Evolutionary conservation across 1,140 invertebrate species (phyloP).

Genomic region (Bombus impatiens): DNA sequence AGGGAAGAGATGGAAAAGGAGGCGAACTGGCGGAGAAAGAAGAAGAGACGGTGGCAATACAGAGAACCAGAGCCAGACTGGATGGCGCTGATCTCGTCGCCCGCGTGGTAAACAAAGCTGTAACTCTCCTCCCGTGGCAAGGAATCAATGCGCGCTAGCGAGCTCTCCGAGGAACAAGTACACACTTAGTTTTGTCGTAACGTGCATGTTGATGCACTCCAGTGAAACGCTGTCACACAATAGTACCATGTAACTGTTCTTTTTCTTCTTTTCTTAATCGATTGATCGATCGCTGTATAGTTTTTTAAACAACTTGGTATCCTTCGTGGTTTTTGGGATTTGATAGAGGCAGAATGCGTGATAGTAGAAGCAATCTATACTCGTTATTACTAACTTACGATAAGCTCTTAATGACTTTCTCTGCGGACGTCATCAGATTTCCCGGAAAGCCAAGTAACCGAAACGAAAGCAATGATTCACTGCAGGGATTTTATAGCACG

Average conservation of each 20-base stretch:
- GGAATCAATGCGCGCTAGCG: slow-evolving; percentile 78
- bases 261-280: neutral
- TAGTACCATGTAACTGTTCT: neutral
- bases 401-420: neutral
- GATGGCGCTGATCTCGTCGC: slow-evolving; percentile 80
- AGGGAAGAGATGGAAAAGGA: neutral
- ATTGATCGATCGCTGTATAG: too few relatives aligned
- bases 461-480: slow-evolving; percentile 18
- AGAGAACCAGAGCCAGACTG: slow-evolving; percentile 76
- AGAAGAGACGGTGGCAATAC: slow-evolving; percentile 51
- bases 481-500: slow-evolving; percentile 5
- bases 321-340: too few relatives aligned
- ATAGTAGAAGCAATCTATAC: too few relatives aligned
- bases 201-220: slow-evolving; percentile 74
- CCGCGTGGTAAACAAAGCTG: slow-evolving; percentile 82
- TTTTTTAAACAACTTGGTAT: too few relatives aligned
- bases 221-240: slow-evolving; percentile 9
- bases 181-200: slow-evolving; percentile 71
- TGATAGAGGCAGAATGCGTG: too few relatives aligned
- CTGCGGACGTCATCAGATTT: neutral
- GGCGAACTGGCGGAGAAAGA: slow-evolving; percentile 22
- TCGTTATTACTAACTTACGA: too few relatives aligned
- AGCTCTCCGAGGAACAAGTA: slow-evolving; percentile 49
- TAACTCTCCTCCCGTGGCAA: slow-evolving; percentile 79
- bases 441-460: neutral